A percentile compares a stretch with the other conserved stretches of the same genome.
phyloP scores from a whole-genome alignment of 2,888 invertebrate genomes.

The Xestia c-nigrum region DNA sequence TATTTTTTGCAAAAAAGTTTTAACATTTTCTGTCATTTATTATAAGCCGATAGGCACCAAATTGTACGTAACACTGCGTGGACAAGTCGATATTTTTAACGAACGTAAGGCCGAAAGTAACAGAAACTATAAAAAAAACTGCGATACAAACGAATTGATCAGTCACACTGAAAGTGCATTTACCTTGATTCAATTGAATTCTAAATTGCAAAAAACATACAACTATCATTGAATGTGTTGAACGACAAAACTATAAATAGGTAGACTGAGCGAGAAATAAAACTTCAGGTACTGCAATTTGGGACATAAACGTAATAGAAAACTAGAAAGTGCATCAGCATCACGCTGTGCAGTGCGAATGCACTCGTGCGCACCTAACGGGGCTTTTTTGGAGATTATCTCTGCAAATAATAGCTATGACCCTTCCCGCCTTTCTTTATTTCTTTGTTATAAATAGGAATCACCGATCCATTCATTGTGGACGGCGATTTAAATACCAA shows the following conservation, averaged over 20 bases:
- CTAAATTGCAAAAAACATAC: conserved; percentile 24
- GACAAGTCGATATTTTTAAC: not conserved
- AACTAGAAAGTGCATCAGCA: conserved; percentile 39
- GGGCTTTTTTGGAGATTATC: conserved; percentile 19
- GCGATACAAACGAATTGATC: conserved; percentile 20
- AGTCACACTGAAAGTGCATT: conserved; percentile 35
- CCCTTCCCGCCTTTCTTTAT: conserved; percentile 14
- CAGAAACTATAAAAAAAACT: conserved; percentile 32
- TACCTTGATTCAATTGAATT: conserved; percentile 38
- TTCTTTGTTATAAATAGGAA: conserved; percentile 10
- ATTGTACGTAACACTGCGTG: not conserved
- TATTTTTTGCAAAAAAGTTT: too few species aligned
- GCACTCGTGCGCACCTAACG: conserved; percentile 5
- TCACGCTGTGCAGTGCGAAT: conserved; percentile 32
- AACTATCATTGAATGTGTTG: conserved; percentile 15
- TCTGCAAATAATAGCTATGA: conserved; percentile 8
- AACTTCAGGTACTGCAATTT: conserved; percentile 1
- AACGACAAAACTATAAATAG: conserved; percentile 29
- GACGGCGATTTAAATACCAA: not conserved
- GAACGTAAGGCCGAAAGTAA: conserved; percentile 3
- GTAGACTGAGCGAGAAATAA: conserved; percentile 10
- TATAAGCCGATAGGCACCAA: too few species aligned
- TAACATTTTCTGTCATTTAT: too few species aligned
- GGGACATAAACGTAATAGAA: not conserved
- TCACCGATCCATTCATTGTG: not conserved